phyloP scores from a whole-genome alignment of 2,113 vertebrate genomes.

The Emydocephalus ijimae region DNA sequence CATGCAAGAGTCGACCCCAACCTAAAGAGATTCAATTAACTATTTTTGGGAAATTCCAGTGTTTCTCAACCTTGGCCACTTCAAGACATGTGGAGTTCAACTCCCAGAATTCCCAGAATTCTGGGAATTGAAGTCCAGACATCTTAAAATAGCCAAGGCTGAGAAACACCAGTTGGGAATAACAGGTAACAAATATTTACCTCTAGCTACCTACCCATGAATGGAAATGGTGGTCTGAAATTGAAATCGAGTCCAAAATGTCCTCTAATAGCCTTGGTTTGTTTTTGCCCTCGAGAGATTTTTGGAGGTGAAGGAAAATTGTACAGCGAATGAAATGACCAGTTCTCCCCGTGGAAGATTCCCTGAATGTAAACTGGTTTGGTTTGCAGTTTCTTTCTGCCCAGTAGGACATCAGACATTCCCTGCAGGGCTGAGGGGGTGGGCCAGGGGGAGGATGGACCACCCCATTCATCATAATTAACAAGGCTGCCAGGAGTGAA shows the following conservation, averaged over 20 bases:
- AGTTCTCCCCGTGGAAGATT: background rate
- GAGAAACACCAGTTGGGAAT: background rate
- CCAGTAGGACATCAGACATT: background rate
- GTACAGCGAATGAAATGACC: background rate
- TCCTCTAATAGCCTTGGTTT: background rate
- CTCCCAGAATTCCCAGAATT: background rate
- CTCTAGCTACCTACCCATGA: background rate
- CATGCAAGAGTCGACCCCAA: background rate
- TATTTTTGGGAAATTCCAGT: background rate
- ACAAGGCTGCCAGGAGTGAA: constrained; percentile 29
- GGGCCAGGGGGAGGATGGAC: background rate
- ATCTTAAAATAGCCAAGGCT: background rate
- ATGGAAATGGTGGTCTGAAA: background rate
- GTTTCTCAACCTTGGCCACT: background rate
- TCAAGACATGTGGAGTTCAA: background rate
- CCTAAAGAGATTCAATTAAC: background rate
- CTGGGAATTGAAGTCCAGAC: too few relatives aligned
- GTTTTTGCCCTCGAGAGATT: background rate
- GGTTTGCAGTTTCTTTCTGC: background rate
- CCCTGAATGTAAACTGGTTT: background rate
- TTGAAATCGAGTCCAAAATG: background rate
- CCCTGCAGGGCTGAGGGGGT: background rate
- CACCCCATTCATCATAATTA: constrained; percentile 39
- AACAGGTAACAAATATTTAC: background rate
- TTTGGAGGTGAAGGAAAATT: background rate